These are phyloP conservation scores for Drosophila maculinotata DNA, from an alignment of 2,888 invertebrate genomes.

Conservation along the genomic window DNA sequence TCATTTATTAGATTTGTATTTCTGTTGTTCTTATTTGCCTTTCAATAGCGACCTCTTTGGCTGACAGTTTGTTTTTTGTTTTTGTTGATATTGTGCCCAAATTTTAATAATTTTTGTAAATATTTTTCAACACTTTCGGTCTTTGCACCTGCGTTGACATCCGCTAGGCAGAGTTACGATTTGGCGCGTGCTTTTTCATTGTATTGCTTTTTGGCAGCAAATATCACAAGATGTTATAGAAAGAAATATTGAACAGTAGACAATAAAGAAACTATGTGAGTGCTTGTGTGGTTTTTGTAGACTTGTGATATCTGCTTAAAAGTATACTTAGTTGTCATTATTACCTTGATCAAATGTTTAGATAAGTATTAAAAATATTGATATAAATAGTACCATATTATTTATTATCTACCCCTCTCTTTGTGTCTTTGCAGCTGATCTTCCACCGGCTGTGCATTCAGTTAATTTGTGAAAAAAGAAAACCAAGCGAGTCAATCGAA, in stretches of 20 bases:
- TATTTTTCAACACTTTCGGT: slow-evolving; percentile 22
- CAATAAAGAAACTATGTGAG: background rate
- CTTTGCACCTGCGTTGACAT: slow-evolving; percentile 19
- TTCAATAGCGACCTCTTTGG: slow-evolving; percentile 17
- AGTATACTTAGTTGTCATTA: background rate
- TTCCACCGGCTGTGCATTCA: background rate
- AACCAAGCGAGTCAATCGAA: slow-evolving; percentile 5
- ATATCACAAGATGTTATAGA: background rate
- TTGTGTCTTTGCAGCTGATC: slow-evolving; percentile 46
- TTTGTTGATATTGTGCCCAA: slow-evolving; percentile 27
- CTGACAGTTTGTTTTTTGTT: slow-evolving; percentile 4
- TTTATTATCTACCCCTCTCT: background rate
- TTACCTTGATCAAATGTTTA: slow-evolving; percentile 29
- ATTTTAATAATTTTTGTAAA: slow-evolving; percentile 27
- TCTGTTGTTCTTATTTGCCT: slow-evolving; percentile 14
- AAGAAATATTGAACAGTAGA: slow-evolving; percentile 6
- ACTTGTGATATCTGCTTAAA: slow-evolving; percentile 20
- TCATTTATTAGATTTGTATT: slow-evolving; percentile 5
- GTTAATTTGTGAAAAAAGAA: slow-evolving; percentile 9
- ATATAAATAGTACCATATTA: background rate
- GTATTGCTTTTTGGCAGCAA: slow-evolving; percentile 15
- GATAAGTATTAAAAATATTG: slow-evolving; percentile 16
- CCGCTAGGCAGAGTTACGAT: slow-evolving; percentile 20
- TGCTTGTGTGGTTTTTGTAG: background rate
- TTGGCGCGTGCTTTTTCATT: slow-evolving; percentile 18